Base-by-base conservation (phyloP, 2,888 invertebrate species). In the Scaptomyza caliginosa region DNA sequence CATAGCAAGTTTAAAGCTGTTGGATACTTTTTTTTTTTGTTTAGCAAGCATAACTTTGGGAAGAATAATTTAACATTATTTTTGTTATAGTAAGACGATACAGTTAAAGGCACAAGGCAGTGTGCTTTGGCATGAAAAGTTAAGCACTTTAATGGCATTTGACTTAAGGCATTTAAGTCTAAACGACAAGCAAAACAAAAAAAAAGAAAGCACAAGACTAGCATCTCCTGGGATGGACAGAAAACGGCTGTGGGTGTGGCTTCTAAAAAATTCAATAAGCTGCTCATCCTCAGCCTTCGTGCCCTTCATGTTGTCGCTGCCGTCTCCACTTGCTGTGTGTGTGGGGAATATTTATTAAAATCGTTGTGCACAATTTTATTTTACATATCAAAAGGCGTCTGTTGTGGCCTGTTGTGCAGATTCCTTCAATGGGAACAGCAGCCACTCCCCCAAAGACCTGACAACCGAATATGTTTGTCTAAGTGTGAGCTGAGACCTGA, bases 261-360 rank as follows among this genome's bases (percentile, higher is more conserved):
- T 83, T 54, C 67, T 83, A 39, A 88, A 86, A 83, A 77, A 80
- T 83, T 88, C 81, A 83, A 88, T 83, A 83, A 86, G 74, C 71
- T 86, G 73, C 58, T 71, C 58, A 56, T 64, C 40, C 58, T 43
- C 36, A 32, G 48, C 16, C 34, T 16, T 34, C 7, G 45, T 38
- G 23, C 34, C 13, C 24, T 46, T 32, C 32, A 1, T 43, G 49
- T 62, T 19, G 49, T 59, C 43, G 49, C 24, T 26, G 39, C 30
- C 40, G 65, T 45, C 36, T 57, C 38, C 46, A 40, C 32, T 50
- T 54, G 39, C 48, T 45, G 68, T 38, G 56, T 60, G 52, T 69
- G 54, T 62, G 45, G 74, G 65, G 77, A 73, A 86, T 81, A 88
- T 88, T 83, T 83, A 86, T 83, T 88, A 86, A 83, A 83, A 83